Percentiles rank a stretch among this genome's conserved stretches.
Evolutionary conservation across 2,888 invertebrate genomes (phyloP).

Genomic region (Geophilus truncorum): DNA sequence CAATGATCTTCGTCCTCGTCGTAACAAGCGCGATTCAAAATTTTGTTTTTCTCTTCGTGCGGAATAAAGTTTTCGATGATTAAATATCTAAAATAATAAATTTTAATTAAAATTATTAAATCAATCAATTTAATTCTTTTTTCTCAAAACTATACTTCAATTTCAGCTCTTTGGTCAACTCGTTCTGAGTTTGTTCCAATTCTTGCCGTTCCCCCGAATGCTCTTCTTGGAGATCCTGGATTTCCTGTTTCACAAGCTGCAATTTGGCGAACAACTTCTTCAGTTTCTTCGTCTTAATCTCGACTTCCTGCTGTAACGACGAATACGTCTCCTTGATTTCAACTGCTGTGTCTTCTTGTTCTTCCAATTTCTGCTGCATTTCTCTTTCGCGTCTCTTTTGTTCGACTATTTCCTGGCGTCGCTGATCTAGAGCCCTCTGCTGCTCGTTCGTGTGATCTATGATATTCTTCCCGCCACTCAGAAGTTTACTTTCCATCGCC

Average conservation of each 20-base stretch:
- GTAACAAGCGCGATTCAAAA: slow-evolving; percentile 66
- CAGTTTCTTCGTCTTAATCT: slow-evolving; percentile 88
- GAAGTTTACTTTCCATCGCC: slow-evolving; percentile 86
- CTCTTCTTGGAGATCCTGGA: slow-evolving; percentile 75
- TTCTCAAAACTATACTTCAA: too few species aligned
- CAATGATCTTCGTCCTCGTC: slow-evolving; percentile 80
- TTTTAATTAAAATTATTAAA: slow-evolving; percentile 46
- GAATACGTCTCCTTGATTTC: slow-evolving; percentile 87
- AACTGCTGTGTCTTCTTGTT: slow-evolving; percentile 86
- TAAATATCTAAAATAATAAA: slow-evolving; percentile 53
- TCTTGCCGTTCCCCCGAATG: slow-evolving; percentile 89
- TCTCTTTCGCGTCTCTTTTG: slow-evolving; percentile 72
- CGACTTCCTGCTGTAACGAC: slow-evolving; percentile 92
- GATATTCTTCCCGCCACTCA: slow-evolving; percentile 90
- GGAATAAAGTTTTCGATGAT: slow-evolving; percentile 89
- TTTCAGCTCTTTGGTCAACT: slow-evolving; percentile 81
- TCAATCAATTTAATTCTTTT: too few species aligned
- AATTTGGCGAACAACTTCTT: slow-evolving; percentile 84
- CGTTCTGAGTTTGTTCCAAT: slow-evolving; percentile 83
- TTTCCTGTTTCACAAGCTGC: slow-evolving; percentile 67
- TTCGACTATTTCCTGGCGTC: slow-evolving; percentile 80
- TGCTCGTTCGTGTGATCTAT: slow-evolving; percentile 93
- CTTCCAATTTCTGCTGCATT: slow-evolving; percentile 88
- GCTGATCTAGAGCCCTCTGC: slow-evolving; percentile 79
- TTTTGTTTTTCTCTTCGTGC: slow-evolving; percentile 67